Evolutionary conservation across 2,113 vertebrate genomes (phyloP).

Genomic region (Leucoraja erinaceus): DNA sequence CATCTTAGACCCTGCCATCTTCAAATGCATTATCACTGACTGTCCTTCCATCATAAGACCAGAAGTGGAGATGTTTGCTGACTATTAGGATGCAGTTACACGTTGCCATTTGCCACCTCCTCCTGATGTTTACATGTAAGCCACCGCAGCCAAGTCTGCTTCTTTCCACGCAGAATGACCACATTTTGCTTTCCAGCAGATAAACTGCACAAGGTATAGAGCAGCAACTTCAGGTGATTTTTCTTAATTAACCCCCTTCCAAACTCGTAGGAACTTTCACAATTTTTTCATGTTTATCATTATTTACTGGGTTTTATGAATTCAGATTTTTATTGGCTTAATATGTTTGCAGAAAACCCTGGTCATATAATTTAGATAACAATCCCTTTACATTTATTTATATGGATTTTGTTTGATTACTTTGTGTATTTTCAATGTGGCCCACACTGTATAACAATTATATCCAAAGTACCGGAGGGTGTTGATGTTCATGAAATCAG

Average conservation of each 20-base stretch:
- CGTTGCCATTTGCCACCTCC: not conserved
- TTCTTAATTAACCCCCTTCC: not conserved
- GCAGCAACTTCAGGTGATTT: not conserved
- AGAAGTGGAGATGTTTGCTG: too few species aligned
- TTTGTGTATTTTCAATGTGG: not conserved
- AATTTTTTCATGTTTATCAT: not conserved
- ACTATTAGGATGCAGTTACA: not conserved
- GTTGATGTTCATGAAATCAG: too few species aligned
- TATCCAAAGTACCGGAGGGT: too few species aligned
- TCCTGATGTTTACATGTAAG: not conserved
- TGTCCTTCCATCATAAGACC: too few species aligned
- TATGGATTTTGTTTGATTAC: too few species aligned
- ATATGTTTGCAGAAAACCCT: not conserved
- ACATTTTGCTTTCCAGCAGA: not conserved
- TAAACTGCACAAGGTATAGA: not conserved
- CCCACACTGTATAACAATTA: not conserved
- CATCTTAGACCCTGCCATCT: too few species aligned
- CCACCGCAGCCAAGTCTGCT: not conserved
- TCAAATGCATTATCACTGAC: too few species aligned
- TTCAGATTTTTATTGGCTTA: not conserved
- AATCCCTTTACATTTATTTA: not conserved
- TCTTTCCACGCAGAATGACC: not conserved
- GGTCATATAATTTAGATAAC: not conserved
- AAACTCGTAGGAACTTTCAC: not conserved
- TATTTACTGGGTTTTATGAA: not conserved